phyloP scores from a whole-genome alignment of 2,797 vertebrate species.

The Hippopotamyrus pictus region DNA sequence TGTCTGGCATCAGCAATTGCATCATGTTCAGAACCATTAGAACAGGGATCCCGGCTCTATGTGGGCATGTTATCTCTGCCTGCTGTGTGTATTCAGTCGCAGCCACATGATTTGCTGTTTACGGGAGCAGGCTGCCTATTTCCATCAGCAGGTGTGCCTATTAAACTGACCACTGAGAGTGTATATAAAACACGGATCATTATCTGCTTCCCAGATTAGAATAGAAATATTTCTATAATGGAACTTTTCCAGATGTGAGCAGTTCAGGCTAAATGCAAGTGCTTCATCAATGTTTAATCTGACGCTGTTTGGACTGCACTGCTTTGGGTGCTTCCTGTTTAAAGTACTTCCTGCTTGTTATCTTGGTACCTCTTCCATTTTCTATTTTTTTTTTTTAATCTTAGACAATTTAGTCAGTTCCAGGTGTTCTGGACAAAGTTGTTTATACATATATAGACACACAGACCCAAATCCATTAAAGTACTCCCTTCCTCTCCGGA shows the following conservation, averaged over 20 bases:
- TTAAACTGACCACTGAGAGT: not conserved
- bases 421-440: not conserved
- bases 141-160: not conserved
- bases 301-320: not conserved
- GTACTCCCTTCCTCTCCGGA: not conserved
- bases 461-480: not conserved
- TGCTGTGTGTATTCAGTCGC: not conserved
- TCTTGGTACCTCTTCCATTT: not conserved
- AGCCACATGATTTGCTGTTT: not conserved
- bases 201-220: not conserved
- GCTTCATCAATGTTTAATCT: not conserved
- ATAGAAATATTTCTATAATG: slow-evolving; percentile 1
- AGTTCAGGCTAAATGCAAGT: slow-evolving; percentile 14
- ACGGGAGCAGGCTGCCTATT: not conserved
- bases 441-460: not conserved
- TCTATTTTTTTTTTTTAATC: not conserved
- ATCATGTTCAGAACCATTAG: not conserved
- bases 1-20: not conserved
- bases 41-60: not conserved
- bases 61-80: not conserved
- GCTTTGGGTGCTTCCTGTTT: slow-evolving; percentile 17
- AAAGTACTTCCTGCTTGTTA: not conserved
- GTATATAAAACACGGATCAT: not conserved
- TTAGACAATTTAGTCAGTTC: not conserved
- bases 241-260: slow-evolving; percentile 31